Evolutionary conservation across 2,797 vertebrate genomes (phyloP).

Genomic region (Anguilla marmorata): DNA sequence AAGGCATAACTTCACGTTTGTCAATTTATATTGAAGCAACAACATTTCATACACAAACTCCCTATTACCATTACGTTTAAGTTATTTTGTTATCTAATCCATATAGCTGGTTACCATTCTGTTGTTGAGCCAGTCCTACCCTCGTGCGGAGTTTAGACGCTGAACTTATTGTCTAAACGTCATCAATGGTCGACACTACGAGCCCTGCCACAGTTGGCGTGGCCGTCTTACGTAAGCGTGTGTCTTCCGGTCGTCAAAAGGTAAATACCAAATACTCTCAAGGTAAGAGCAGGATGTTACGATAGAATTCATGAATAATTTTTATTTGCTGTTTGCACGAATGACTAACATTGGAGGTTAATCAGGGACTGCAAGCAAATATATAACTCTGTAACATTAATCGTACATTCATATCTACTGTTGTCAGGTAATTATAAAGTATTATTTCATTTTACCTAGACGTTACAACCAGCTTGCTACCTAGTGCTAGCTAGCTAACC

Average conservation of each 20-base stretch:
- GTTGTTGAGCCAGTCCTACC: slow-evolving; percentile 32
- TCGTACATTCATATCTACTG: neutral
- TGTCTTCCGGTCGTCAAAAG: slow-evolving; percentile 37
- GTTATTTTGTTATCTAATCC: neutral
- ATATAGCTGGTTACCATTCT: slow-evolving; percentile 56
- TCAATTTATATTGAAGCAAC: neutral
- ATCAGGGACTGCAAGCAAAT: neutral
- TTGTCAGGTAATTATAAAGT: neutral
- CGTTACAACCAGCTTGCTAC: slow-evolving; percentile 40
- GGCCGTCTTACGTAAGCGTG: slow-evolving; percentile 13
- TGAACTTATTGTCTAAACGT: neutral
- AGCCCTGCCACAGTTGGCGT: slow-evolving; percentile 13
- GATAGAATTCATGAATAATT: neutral
- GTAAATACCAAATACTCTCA: slow-evolving; percentile 39
- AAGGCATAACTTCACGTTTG: neutral
- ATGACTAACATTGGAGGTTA: neutral
- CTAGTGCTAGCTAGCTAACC: neutral
- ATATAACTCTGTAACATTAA: neutral
- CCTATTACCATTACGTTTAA: neutral
- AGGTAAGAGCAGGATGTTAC: slow-evolving; percentile 33
- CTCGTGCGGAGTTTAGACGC: slow-evolving; percentile 59
- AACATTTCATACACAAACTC: neutral
- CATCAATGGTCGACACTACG: slow-evolving; percentile 30
- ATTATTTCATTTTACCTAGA: neutral
- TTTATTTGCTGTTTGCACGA: neutral